These are phyloP conservation scores for Mesitornis unicolor DNA, from an alignment of 2,113 vertebrate genomes.

Conservation along the genomic window DNA sequence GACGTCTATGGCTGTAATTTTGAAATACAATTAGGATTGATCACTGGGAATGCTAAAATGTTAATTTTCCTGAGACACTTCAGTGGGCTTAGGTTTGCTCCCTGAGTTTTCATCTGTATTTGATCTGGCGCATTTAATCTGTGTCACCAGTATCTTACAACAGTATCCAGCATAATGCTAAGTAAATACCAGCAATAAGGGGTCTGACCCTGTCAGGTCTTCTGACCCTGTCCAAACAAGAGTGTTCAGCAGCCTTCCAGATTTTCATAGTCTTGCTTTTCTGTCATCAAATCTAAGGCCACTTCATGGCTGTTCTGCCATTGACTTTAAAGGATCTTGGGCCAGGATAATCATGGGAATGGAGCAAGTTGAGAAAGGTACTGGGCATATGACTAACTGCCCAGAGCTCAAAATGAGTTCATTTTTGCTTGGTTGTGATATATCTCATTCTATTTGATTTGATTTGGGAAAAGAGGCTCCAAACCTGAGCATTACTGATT, in stretches of 20 bases:
- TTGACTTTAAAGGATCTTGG: neutral
- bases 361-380: neutral
- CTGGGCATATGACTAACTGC: neutral
- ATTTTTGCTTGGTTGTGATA: neutral
- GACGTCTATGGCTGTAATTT: neutral
- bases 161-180: neutral
- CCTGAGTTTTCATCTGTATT: neutral
- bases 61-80: neutral
- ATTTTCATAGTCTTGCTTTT: neutral
- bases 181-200: neutral
- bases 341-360: neutral
- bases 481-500: neutral
- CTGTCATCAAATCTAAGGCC: neutral
- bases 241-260: neutral
- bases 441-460: neutral
- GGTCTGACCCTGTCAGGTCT: neutral
- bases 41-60: neutral
- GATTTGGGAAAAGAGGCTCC: neutral
- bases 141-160: neutral
- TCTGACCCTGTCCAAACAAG: neutral
- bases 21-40: neutral
- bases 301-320: neutral
- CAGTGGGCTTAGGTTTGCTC: neutral
- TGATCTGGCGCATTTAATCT: neutral
- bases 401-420: neutral